phyloP scores from a whole-genome alignment of 1,140 invertebrate genomes.

The Phenacoccus solenopsis region DNA sequence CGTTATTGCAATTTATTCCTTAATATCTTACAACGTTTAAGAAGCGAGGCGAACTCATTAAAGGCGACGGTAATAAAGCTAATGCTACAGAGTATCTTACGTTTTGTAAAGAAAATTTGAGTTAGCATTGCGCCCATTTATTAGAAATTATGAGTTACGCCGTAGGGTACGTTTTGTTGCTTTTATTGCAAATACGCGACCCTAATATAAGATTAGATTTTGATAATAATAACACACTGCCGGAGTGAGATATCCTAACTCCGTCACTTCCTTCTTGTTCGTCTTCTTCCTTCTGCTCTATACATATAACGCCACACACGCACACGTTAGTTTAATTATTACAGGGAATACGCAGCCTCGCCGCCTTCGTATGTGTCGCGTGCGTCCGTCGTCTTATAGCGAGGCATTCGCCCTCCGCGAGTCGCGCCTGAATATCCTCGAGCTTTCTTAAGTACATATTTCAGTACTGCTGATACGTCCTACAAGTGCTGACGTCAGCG shows the following conservation, averaged over 20 bases:
- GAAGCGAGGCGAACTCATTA: conserved; percentile 6
- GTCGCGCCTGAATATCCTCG: too few species aligned
- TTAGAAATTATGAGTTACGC: conserved; percentile 10
- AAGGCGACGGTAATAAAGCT: conserved; percentile 13
- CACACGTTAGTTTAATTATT: conserved; percentile 8
- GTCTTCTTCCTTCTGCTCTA: not conserved
- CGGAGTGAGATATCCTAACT: conserved; percentile 5
- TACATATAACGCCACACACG: not conserved
- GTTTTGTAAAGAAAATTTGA: not conserved
- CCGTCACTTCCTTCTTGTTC: too few species aligned
- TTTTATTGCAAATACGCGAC: conserved; percentile 16
- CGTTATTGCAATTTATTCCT: not conserved
- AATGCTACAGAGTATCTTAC: not conserved
- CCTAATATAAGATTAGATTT: conserved; percentile 17
- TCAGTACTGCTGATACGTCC: too few species aligned
- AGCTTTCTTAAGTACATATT: too few species aligned
- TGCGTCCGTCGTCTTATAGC: too few species aligned
- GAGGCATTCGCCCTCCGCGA: too few species aligned
- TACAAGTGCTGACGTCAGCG: too few species aligned
- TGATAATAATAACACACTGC: conserved; percentile 10
- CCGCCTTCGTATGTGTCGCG: not conserved
- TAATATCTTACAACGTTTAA: conserved; percentile 3
- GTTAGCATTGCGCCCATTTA: conserved; percentile 4
- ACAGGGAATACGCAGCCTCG: not conserved
- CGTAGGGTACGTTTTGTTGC: conserved; percentile 13